Percentiles rank a stretch among this genome's conserved stretches.
phyloP scores from a whole-genome alignment of 2,888 invertebrate genomes.

The Nomada goodeniana region DNA sequence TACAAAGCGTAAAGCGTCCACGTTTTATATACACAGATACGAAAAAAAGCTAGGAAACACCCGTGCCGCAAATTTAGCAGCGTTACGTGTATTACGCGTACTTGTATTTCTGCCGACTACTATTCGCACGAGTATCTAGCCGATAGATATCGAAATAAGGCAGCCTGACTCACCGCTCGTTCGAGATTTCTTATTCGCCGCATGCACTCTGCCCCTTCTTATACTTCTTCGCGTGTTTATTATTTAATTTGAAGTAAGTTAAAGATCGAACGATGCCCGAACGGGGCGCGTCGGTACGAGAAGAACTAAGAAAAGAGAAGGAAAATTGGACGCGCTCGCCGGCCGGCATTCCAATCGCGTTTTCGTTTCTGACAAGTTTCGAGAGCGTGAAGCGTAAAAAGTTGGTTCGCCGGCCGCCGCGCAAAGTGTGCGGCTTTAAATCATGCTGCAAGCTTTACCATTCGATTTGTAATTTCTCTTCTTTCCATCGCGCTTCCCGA shows the following conservation, averaged over 20 bases:
- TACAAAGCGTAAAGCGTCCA: too few relatives aligned
- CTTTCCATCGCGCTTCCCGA: slow-evolving; percentile 32
- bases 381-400: slow-evolving; percentile 2
- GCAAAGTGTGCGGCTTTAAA: slow-evolving; percentile 18
- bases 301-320: slow-evolving; percentile 1
- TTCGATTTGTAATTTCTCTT: slow-evolving; percentile 54
- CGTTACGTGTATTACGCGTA: too few relatives aligned
- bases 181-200: too few relatives aligned
- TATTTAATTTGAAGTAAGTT: background rate
- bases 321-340: background rate
- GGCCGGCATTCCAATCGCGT: slow-evolving; percentile 1
- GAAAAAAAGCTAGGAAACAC: too few relatives aligned
- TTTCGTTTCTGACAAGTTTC: slow-evolving; percentile 12
- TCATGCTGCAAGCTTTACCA: slow-evolving; percentile 3
- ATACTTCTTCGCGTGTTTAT: background rate
- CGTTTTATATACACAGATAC: too few relatives aligned
- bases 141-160: too few relatives aligned
- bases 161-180: background rate
- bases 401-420: background rate
- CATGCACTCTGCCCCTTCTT: too few relatives aligned
- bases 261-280: slow-evolving; percentile 1
- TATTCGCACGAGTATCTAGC: too few relatives aligned
- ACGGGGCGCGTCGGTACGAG: background rate
- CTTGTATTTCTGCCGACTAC: too few relatives aligned
- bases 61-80: too few relatives aligned